These are phyloP conservation scores for Dascillus cervinus DNA, from an alignment of 2,888 invertebrate genomes.

Conservation along the genomic window DNA sequence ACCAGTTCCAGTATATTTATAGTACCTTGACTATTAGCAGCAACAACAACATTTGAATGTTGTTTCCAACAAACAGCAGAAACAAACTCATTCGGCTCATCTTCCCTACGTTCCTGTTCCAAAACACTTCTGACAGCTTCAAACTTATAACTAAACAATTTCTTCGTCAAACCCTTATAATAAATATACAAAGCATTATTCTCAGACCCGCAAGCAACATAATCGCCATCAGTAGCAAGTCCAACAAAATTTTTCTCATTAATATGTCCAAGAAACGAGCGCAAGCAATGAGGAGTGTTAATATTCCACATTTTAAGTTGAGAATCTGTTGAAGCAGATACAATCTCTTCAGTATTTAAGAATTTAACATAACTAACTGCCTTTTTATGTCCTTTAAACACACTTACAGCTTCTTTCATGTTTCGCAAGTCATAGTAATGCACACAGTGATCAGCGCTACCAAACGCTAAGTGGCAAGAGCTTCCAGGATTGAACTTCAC, in stretches of 20 bases:
- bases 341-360: conserved; percentile 73
- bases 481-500: conserved; percentile 84
- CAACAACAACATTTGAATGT: conserved; percentile 76
- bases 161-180: conserved; percentile 82
- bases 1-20: conserved; percentile 81
- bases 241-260: conserved; percentile 97
- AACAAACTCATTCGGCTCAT: conserved; percentile 87
- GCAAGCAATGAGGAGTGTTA: conserved; percentile 63
- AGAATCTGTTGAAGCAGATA: conserved; percentile 88
- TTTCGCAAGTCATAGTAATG: conserved; percentile 91
- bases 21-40: conserved; percentile 90
- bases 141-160: conserved; percentile 79
- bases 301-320: conserved; percentile 89
- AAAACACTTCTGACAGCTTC: conserved; percentile 72
- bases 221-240: conserved; percentile 83
- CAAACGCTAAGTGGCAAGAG: conserved; percentile 85
- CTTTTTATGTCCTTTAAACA: conserved; percentile 85
- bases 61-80: conserved; percentile 93
- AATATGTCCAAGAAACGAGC: conserved; percentile 84
- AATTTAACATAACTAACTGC: conserved; percentile 94
- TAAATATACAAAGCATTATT: conserved; percentile 90
- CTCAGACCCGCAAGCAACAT: conserved; percentile 91
- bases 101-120: conserved; percentile 69
- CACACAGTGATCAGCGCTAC: conserved; percentile 95
- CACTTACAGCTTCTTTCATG: conserved; percentile 68